Evolutionary conservation across 1,140 invertebrate genomes (phyloP), one percentile per base, ranked within the genome.

Genomic region (Telenomus remus): DNA sequence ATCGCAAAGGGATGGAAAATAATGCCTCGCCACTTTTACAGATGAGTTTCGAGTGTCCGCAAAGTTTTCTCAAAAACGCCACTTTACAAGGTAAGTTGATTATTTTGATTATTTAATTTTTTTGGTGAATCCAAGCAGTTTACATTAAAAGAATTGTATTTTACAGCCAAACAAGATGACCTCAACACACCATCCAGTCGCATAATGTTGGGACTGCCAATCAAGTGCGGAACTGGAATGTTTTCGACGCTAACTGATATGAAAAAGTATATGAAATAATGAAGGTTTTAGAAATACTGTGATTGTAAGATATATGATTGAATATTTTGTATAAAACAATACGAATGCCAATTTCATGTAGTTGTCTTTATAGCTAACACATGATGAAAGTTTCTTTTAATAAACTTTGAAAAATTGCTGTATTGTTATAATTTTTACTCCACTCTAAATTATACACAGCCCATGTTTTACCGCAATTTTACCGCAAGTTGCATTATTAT

Each of bases 1-100:
- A 95, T 86, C 90, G 98, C 27, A 92, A 91, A 82, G 96, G 96
- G 5, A 97, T 99, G 91, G 92, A 94, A 77, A 91, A 91, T 15
- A 95, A 93, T 39, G 90, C 95, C 0, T 99, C 97, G 3, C 95
- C 97, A 13, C 43, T 44, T 0, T 86, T 99, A 1, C 98, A 99
- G 89, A 99, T 99, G 95, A 97, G 95, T 1, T 99, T 98, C 82
- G 98, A 99, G 88, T 96, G 96, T 0, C 95, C 96, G 0, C 88
- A 96, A 15, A 91, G 91, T 76, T 99, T 99, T 82, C 89, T 99
- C 49, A 94, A 94, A 79, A 92, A 91, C 60, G 94, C 98, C 0
- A 91, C 94, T 9, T 84, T 97, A 8, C 90, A 90, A 83, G 91
- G 92, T 80, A n/a, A n/a, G n/a, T n/a, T n/a, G n/a, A n/a, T n/a